Conservation (phyloP, 2,113 vertebrate species). For the Oryzias melastigma region DNA sequence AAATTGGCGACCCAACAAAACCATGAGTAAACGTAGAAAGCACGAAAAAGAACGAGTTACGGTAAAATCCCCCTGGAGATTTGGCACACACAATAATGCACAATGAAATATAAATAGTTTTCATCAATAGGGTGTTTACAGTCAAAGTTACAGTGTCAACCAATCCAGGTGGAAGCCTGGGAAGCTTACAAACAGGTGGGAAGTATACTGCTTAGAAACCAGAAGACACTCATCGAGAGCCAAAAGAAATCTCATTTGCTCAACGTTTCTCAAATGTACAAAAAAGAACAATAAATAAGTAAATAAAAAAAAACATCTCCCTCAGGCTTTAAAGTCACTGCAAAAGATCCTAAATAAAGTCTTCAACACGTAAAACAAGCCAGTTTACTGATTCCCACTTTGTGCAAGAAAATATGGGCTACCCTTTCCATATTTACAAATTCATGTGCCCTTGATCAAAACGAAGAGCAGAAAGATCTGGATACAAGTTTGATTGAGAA, state of each 20-base stretch:
- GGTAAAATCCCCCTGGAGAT: slow-evolving; percentile 67
- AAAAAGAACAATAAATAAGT: slow-evolving; percentile 59
- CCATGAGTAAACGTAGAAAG: slow-evolving; percentile 66
- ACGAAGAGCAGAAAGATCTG: slow-evolving; percentile 52
- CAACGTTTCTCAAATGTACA: slow-evolving; percentile 59
- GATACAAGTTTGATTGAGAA: slow-evolving; percentile 54
- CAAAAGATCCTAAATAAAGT: slow-evolving; percentile 74
- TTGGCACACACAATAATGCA: slow-evolving; percentile 80
- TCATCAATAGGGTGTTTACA: slow-evolving; percentile 70
- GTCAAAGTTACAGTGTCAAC: slow-evolving; percentile 73
- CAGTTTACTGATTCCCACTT: slow-evolving; percentile 56
- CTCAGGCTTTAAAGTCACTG: slow-evolving; percentile 64
- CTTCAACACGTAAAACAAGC: slow-evolving; percentile 64
- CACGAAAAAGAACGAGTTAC: slow-evolving; percentile 69
- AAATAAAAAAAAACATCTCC: slow-evolving; percentile 46
- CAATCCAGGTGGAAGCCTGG: slow-evolving; percentile 73
- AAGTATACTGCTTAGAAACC: slow-evolving; percentile 71
- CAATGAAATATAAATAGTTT: slow-evolving; percentile 74
- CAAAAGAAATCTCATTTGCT: slow-evolving; percentile 63
- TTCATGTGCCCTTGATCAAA: slow-evolving; percentile 41
- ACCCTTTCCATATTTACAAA: slow-evolving; percentile 72
- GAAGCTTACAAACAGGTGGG: slow-evolving; percentile 74
- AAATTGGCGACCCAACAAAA: slow-evolving; percentile 71
- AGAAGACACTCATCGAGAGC: slow-evolving; percentile 74
- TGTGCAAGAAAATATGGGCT: slow-evolving; percentile 77